Conservation (phyloP, 2,797 vertebrate genomes). For the Halcyon leucocephala region DNA sequence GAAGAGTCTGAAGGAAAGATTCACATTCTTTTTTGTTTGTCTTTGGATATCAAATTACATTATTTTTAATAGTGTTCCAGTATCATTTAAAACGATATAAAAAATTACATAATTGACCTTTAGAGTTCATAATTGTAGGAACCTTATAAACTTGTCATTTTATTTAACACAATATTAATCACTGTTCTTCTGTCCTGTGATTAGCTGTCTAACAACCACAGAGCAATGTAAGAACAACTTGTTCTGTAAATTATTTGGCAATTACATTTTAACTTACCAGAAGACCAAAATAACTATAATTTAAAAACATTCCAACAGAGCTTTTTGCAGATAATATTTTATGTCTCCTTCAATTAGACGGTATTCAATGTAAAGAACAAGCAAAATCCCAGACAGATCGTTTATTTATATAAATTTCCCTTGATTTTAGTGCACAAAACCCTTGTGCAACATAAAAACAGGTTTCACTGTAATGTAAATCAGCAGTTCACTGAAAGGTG, state of each 20-base stretch:
- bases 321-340: neutral
- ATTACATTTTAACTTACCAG: neutral
- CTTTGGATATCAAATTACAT: neutral
- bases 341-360: neutral
- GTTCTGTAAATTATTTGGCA: neutral
- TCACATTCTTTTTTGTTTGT: neutral
- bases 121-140: neutral
- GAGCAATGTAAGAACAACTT: neutral
- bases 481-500: neutral
- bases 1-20: neutral
- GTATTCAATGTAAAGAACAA: neutral
- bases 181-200: neutral
- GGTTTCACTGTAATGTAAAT: neutral
- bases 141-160: neutral
- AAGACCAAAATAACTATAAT: neutral
- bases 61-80: neutral
- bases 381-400: neutral
- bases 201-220: neutral
- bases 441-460: neutral
- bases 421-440: neutral
- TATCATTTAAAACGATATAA: neutral
- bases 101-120: neutral
- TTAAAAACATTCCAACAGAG: neutral
- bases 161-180: neutral
- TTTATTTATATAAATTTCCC: neutral